phyloP scores from a whole-genome alignment of 2,797 vertebrate genomes.

The Gastrophryne carolinensis region DNA sequence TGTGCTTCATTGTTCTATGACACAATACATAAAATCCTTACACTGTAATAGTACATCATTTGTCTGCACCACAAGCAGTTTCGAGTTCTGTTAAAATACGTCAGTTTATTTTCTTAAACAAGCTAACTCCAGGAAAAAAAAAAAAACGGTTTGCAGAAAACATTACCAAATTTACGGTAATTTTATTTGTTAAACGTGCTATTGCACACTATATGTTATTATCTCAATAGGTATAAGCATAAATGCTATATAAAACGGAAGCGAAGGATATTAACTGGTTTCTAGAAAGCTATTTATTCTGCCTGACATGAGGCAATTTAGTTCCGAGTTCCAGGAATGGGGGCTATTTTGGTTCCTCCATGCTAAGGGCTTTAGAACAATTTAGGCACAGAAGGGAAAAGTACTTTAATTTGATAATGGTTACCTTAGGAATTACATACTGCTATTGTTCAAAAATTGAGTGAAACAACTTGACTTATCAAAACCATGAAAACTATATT shows the following conservation, averaged over 20 bases:
- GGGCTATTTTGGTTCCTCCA: not conserved
- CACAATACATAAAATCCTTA: too few species aligned
- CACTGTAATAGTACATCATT: too few species aligned
- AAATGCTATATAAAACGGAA: not conserved
- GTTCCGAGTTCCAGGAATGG: not conserved
- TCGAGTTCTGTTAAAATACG: too few species aligned
- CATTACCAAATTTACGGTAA: too few species aligned
- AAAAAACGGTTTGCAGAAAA: too few species aligned
- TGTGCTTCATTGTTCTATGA: too few species aligned
- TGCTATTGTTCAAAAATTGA: not conserved
- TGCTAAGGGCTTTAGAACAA: not conserved
- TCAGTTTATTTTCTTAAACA: too few species aligned
- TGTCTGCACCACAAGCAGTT: too few species aligned
- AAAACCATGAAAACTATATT: not conserved
- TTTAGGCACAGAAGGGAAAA: not conserved
- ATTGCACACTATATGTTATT: not conserved
- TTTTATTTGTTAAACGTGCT: not conserved
- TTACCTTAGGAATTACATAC: not conserved
- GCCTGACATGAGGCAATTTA: not conserved
- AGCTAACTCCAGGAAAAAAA: too few species aligned
- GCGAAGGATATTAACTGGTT: not conserved
- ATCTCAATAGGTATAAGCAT: not conserved
- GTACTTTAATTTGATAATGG: conserved; percentile 6
- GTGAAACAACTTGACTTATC: not conserved
- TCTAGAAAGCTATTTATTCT: not conserved